Evolutionary conservation across 2,113 vertebrate species (phyloP), one percentile per base, ranked within the genome.

Genomic region (Canis aureus): DNA sequence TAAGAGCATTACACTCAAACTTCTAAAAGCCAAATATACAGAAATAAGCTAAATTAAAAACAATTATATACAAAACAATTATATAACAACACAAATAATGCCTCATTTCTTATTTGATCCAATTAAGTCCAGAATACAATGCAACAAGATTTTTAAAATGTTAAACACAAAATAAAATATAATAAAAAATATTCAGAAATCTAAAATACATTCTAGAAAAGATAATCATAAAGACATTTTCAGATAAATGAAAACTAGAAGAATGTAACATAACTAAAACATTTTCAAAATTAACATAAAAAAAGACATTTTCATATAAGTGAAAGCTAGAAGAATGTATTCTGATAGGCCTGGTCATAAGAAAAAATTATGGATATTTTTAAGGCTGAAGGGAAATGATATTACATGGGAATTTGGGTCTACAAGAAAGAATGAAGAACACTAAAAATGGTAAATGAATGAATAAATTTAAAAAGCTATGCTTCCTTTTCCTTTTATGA

Each of bases 221-320:
- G 43, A 43, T 43, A 43, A 43, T 43, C 43, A 43, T 7, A 43
- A 43, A 83, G 73, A 67, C 22, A 76, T 86, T 73, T 81, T 80
- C 64, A 76, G 57, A 76, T 86, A 80, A 96, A 66, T 84, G 11
- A 57, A 96, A 93, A 3, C 13, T 60, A 20, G 29, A 90, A 59
- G 51, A 95, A 57, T 17, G 53, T 90, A 85, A 43, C 43, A 43
- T 43, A 43, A 8, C 43, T 43, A 43, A 43, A 43, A 43, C 43
- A 43, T 43, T 43, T 43, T 43, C 1, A 43, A 43, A 43, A 43
- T 43, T 43, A 43, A 43, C 43, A 43, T 43, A 43, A 43, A 43
- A 43, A 43, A 43, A 83, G 80, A 67, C 22, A 76, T 86, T 73
- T 81, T 80, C 64, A 76, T 51, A 81, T 86, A 85, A 96, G 73